These are phyloP conservation scores for Spodoptera exigua DNA, from an alignment of 2,888 invertebrate genomes.

Conservation along the genomic window DNA sequence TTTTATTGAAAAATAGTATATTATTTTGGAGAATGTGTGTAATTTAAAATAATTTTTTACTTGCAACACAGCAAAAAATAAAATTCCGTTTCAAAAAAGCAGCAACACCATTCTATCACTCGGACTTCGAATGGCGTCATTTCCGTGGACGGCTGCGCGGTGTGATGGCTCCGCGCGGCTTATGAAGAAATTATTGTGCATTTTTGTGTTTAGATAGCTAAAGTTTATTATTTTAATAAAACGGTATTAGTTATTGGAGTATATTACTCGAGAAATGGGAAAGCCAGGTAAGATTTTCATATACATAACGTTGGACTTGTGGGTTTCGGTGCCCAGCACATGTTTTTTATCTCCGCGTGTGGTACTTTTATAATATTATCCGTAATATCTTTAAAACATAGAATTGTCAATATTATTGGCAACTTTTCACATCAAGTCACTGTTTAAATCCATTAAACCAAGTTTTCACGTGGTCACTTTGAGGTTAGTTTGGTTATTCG, in stretches of 20 bases:
- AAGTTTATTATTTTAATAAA: conserved; percentile 49
- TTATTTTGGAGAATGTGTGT: too few species aligned
- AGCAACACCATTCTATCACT: conserved; percentile 56
- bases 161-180: conserved; percentile 74
- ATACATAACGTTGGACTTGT: conserved; percentile 1
- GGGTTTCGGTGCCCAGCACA: conserved; percentile 8
- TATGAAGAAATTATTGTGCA: conserved; percentile 73
- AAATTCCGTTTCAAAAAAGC: conserved; percentile 8
- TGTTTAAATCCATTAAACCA: neutral
- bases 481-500: conserved; percentile 37
- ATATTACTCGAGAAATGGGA: conserved; percentile 71
- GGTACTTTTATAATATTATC: conserved; percentile 7
- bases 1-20: too few species aligned
- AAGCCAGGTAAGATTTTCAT: conserved; percentile 79
- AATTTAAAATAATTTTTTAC: too few species aligned
- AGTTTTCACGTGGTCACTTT: conserved; percentile 33
- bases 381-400: too few species aligned
- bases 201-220: conserved; percentile 77
- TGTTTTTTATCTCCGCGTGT: conserved; percentile 66
- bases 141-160: conserved; percentile 77
- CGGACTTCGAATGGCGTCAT: conserved; percentile 78
- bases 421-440: neutral
- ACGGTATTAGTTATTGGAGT: conserved; percentile 39
- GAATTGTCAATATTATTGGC: neutral
- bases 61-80: too few species aligned